Base-by-base conservation (phyloP, 1,140 invertebrate genomes). In the Drosophila arawakana region DNA sequence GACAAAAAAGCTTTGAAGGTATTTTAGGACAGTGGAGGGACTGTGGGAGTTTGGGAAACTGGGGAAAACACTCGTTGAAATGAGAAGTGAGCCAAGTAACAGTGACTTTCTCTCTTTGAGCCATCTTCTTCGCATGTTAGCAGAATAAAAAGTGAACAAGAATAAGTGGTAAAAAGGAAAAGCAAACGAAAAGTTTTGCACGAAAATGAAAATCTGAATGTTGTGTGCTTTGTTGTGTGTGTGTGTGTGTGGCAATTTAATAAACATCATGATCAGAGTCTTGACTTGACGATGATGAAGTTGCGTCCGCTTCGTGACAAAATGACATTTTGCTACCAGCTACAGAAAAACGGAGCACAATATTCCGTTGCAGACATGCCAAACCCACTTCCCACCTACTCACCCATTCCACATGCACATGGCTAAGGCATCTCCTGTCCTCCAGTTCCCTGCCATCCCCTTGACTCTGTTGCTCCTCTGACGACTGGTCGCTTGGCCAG, bases 281-380 rank as follows among this genome's bases (percentile, higher is more conserved):
- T 11, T 35, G 15, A 13, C 21, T 41, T 55, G 77, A 80, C 70
- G 73, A 77, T 86, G 73, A 73, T 69, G 77, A 76, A 73, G 73
- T 78, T 77, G 70, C 43, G 35, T 25, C 50, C 66, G 84, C 68
- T 88, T 71, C 84, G 84, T 88, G 84, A 88, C 84, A 84, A 88
- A 89, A 84, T 84, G 85, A 89, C 84, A 89, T 88, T 88, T 81
- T 76, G 80, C 80, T 84, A 73, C 68, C 67, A 67, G 68, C 49
- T 15, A 43, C 54, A 30, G 15, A 13, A 47, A 30, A 30, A 4
- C 25, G 52, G 21, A 80, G 18, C 54, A 49, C 13, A 37, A 15
- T 37, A 43, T 43, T 43, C 41, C 41, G 18, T 41, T 52, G 50
- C 46, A 76, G 57, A 68, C 65, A 65, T 70, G 44, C 37, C 39